Percentiles rank a stretch among this genome's conserved stretches.
phyloP scores from a whole-genome alignment of 2,113 vertebrate species.

The Centropristis striata region DNA sequence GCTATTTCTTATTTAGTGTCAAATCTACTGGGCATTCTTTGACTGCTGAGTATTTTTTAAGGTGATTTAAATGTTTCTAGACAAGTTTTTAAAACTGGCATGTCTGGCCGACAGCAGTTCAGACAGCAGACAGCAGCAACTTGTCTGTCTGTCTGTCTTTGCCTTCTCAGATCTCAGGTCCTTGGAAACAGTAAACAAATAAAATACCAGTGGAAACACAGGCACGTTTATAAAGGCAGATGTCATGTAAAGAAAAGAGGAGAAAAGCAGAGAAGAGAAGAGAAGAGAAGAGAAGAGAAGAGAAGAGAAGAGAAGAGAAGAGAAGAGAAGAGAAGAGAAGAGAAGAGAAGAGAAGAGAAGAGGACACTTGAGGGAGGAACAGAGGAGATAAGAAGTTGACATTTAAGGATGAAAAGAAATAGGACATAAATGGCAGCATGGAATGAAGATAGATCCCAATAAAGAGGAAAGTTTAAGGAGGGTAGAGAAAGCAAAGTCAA shows the following conservation, averaged over 20 bases:
- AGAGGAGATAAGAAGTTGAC: slow-evolving; percentile 38
- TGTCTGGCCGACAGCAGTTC: neutral
- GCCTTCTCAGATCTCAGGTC: slow-evolving; percentile 51
- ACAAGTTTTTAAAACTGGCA: neutral
- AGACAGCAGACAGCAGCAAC: neutral
- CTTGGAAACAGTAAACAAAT: slow-evolving; percentile 69
- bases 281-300: slow-evolving; percentile 43
- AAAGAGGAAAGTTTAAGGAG: slow-evolving; percentile 27
- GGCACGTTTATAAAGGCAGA: slow-evolving; percentile 65
- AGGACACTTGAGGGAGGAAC: slow-evolving; percentile 34
- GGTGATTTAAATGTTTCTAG: neutral
- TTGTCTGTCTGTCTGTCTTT: slow-evolving; percentile 18
- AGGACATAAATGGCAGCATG: slow-evolving; percentile 35
- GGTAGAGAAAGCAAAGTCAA: slow-evolving; percentile 11
- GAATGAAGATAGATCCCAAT: slow-evolving; percentile 36
- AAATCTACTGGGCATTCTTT: neutral
- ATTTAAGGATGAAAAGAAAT: slow-evolving; percentile 39
- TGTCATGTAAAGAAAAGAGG: slow-evolving; percentile 54
- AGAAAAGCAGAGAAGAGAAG: slow-evolving; percentile 39
- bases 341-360: too few species aligned
- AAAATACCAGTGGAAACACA: slow-evolving; percentile 68
- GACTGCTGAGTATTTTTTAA: too few species aligned
- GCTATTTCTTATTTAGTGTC: neutral
- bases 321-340: slow-evolving; percentile 34
- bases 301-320: slow-evolving; percentile 48